Conservation (phyloP, 2,888 invertebrate species). For the Microplitis manilae region DNA sequence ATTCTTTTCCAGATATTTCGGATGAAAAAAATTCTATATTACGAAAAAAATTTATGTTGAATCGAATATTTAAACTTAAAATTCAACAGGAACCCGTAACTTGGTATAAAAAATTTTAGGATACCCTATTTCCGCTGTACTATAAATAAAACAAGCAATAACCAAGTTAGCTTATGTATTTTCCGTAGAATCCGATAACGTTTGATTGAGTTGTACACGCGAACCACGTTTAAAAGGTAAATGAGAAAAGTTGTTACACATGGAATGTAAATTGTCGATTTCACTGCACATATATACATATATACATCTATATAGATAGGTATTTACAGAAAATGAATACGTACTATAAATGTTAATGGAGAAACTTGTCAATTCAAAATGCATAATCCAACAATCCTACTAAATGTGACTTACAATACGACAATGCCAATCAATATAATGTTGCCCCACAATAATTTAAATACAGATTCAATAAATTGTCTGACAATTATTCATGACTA, state of each 20-base stretch:
- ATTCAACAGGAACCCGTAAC: neutral
- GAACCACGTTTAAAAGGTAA: slow-evolving; percentile 25
- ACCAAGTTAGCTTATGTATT: neutral
- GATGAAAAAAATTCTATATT: too few relatives aligned
- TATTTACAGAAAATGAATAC: neutral
- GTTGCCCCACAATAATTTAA: slow-evolving; percentile 22
- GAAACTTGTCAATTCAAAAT: neutral
- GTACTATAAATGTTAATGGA: neutral
- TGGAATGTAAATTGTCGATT: slow-evolving; percentile 31
- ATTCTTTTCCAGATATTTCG: too few relatives aligned
- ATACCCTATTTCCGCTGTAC: neutral
- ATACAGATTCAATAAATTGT: slow-evolving; percentile 3
- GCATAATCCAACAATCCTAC: neutral
- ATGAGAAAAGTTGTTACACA: slow-evolving; percentile 21
- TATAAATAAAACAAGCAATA: slow-evolving; percentile 1
- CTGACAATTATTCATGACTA: slow-evolving; percentile 32
- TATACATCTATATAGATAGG: slow-evolving; percentile 1
- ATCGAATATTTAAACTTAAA: neutral
- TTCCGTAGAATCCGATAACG: slow-evolving; percentile 14
- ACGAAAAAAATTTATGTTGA: neutral
- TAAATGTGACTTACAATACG: slow-evolving; percentile 1
- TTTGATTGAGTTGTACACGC: slow-evolving; percentile 35
- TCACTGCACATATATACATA: slow-evolving; percentile 20
- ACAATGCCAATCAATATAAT: slow-evolving; percentile 30
- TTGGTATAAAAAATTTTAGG: neutral